Base-by-base conservation (phyloP, 64 coral and sea anemone species). In the Actinia tenebrosa region DNA sequence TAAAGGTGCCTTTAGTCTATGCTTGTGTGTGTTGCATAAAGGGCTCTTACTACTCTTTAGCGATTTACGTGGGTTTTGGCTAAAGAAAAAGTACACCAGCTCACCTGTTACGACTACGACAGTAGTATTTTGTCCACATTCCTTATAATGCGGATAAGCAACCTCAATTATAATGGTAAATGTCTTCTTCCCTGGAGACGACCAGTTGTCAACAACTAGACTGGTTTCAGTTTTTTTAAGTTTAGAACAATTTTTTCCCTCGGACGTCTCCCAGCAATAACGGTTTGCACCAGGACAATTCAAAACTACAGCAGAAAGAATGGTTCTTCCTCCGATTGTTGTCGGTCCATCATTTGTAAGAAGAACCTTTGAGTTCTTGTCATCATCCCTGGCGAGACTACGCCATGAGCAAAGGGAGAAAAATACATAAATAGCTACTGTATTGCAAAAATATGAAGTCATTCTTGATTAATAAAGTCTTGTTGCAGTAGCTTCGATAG, bases 251-350 rank as follows among this genome's bases (percentile, higher is more conserved):
- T 75, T 7, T 19, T 9, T 30, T 14, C 26, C 23, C 25, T 26
- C 1, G 69, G 10, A 37, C 26, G 10, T 13, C 63, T 66, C 19
- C 63, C 69, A 75, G 69, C 69, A 75, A 42, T 75, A 75, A 10
- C 69, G 23, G 10, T 30, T 30, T 37, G 13, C 10, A 7, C 79
- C 79, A 18, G 14, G 3, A 53, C 79, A 81, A 81, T 81, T 81
- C 79, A 81, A 5, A 20, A 81, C 79, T 20, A 44, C 53, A 61
- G 83, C 83, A 61, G 56, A 53, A 7, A 85, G 17, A 85, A 16
- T 85, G 8, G 83, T 85, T 19, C 11, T 37, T 25, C 83, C 83
- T 19, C 83, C 83, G 42, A 85, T 85, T 30, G 83, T 85, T 64
- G 83, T 85, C 6, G 83, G 83, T 7, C 55, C 56, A 64, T 85